Percentiles rank a stretch among this genome's conserved stretches.
These are phyloP conservation scores for Dendrolimus houi DNA, from an alignment of 2,888 invertebrate genomes.

Conservation along the genomic window DNA sequence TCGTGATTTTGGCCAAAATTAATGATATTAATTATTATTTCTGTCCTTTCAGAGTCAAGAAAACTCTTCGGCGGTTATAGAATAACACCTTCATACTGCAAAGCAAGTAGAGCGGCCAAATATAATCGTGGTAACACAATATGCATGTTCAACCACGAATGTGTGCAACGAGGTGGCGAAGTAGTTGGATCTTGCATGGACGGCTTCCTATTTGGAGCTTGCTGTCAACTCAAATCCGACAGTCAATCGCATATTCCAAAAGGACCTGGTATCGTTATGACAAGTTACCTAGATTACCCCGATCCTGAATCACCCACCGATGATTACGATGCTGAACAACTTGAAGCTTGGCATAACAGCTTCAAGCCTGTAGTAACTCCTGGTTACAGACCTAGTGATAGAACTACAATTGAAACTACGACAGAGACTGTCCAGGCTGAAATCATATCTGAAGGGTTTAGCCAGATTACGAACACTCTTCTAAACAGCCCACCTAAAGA, in stretches of 20 bases:
- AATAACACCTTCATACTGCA: slow-evolving; percentile 89
- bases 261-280: slow-evolving; percentile 68
- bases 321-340: slow-evolving; percentile 54
- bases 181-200: slow-evolving; percentile 94
- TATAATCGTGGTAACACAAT: slow-evolving; percentile 83
- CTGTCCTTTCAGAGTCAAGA: slow-evolving; percentile 56
- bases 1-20: too few relatives aligned
- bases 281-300: slow-evolving; percentile 63
- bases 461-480: slow-evolving; percentile 73
- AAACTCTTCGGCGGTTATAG: slow-evolving; percentile 91
- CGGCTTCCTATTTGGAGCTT: slow-evolving; percentile 93
- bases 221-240: slow-evolving; percentile 82
- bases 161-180: slow-evolving; percentile 85
- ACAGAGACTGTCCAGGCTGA: slow-evolving; percentile 55
- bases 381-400: slow-evolving; percentile 53
- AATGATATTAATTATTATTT: too few relatives aligned
- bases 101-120: slow-evolving; percentile 80
- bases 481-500: slow-evolving; percentile 63
- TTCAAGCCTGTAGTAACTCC: slow-evolving; percentile 66
- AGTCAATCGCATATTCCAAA: slow-evolving; percentile 67
- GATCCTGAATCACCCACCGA: slow-evolving; percentile 52
- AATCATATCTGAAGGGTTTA: slow-evolving; percentile 74
- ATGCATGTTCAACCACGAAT: slow-evolving; percentile 97
- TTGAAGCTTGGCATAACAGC: slow-evolving; percentile 61
- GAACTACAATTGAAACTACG: slow-evolving; percentile 35